Evolutionary conservation across 2,888 invertebrate genomes (phyloP), one percentile per base, ranked within the genome.

Genomic region (Rhagium mordax): DNA sequence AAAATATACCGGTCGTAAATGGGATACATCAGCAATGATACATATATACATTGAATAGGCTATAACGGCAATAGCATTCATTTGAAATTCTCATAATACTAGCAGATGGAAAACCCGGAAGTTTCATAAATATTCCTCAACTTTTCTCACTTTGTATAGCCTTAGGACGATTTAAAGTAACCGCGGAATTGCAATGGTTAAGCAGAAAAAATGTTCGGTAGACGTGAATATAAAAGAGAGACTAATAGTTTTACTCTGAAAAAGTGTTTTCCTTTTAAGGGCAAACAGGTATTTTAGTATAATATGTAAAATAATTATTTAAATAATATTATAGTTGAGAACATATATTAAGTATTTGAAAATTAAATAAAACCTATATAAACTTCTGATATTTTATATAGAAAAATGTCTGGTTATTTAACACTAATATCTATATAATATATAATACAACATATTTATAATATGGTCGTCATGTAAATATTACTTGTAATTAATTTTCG

Each of bases 71-170:
- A 75, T 78, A 75, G 74, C 70, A 70, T 70, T 70, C 75, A 70
- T 75, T 70, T 75, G 74, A 71, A 78, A 78, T 81, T 79, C 79
- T 73, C 72, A 82, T 80, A 80, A 79, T 78, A 77, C 76, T 71
- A 74, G 78, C 78, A 78, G 78, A 81, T 78, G 81, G 79, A 78
- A 78, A 76, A 76, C 66, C 72, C 62, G 79, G 74, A 78, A 79
- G 73, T 79, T 81, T 77, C 80, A 77, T 79, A 81, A 80, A 82
- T 80, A 81, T 81, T 77, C 79, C 74, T 76, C 76, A 76, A 79
- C 77, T 80, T 79, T 72, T 78, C 81, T 76, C 71, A 70, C 80
- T 79, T 81, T 80, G 79, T 78, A 71, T 79, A 71, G 78, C 81
- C 78, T 53, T 68, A 78, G 80, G 80, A 77, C 75, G 77, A 74